Conservation (phyloP, 2,797 vertebrate species). For the Tympanoctomys barrerae region DNA sequence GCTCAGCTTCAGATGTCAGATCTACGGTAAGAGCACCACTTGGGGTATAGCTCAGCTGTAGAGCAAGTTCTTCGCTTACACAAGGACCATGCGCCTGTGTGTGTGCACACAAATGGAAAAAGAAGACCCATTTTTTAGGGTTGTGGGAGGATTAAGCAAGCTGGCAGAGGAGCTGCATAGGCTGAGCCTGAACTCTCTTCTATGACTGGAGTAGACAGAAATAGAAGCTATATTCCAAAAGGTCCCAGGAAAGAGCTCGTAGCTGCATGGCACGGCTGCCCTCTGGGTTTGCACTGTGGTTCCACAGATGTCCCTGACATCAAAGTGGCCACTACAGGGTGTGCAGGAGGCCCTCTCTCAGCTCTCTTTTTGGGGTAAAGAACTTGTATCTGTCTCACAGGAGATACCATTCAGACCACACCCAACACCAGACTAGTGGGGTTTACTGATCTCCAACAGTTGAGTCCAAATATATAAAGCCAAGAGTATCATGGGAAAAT, state of each 20-base stretch:
- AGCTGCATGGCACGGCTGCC: background rate
- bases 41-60: background rate
- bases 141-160: background rate
- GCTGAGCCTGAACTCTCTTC: background rate
- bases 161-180: background rate
- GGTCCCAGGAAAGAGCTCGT: background rate
- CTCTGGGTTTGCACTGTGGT: background rate
- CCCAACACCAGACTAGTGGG: background rate
- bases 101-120: background rate
- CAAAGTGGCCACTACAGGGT: background rate
- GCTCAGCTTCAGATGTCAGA: background rate
- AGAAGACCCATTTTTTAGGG: background rate
- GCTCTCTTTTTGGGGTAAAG: background rate
- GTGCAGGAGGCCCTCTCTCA: background rate
- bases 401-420: background rate
- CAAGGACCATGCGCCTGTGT: background rate
- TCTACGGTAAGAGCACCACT: background rate
- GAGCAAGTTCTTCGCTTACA: background rate
- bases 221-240: background rate
- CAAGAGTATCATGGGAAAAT: background rate
- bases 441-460: background rate
- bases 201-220: background rate
- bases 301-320: background rate
- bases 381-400: background rate
- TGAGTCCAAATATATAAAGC: background rate